These are phyloP conservation scores for Montipora foliosa DNA, from an alignment of 64 coral and sea anemone genomes.

Conservation along the genomic window DNA sequence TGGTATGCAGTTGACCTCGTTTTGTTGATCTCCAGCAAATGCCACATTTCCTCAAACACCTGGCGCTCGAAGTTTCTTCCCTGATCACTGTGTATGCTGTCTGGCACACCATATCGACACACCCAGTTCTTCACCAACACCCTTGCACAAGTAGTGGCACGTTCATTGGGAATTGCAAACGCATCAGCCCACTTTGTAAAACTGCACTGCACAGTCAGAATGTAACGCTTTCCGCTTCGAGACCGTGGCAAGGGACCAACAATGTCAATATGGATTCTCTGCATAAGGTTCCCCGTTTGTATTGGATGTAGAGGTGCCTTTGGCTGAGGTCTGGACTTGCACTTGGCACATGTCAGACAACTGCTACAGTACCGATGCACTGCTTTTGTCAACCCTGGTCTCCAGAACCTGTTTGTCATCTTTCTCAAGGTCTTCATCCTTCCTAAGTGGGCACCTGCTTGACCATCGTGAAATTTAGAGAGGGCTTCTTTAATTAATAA, in stretches of 20 bases:
- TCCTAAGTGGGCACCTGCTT: conserved; percentile 41
- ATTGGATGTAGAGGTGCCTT: conserved; percentile 43
- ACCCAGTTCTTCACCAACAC: conserved; percentile 67
- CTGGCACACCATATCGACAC: conserved; percentile 62
- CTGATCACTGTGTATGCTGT: conserved; percentile 67
- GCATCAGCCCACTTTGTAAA: conserved; percentile 62
- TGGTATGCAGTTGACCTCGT: conserved; percentile 67
- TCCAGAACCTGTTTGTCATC: too few species aligned
- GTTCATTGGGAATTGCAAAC: not conserved
- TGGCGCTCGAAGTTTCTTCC: conserved; percentile 1
- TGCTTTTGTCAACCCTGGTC: conserved; percentile 7
- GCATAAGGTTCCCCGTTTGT: conserved; percentile 33
- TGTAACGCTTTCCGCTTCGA: conserved; percentile 37
- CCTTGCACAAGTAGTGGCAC: not conserved
- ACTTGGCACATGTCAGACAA: conserved; percentile 64
- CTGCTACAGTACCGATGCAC: conserved; percentile 46
- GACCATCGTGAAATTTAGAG: conserved; percentile 44
- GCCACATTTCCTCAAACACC: conserved; percentile 56
- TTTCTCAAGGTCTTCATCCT: conserved; percentile 35
- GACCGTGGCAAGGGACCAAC: conserved; percentile 38
- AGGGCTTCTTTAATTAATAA: not conserved
- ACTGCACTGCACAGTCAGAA: conserved; percentile 18
- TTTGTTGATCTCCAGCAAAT: conserved; percentile 70
- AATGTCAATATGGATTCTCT: conserved; percentile 65
- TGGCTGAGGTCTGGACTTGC: conserved; percentile 41